These are phyloP conservation scores for Mobula hypostoma DNA, from an alignment of 2,113 vertebrate species.

Conservation along the genomic window DNA sequence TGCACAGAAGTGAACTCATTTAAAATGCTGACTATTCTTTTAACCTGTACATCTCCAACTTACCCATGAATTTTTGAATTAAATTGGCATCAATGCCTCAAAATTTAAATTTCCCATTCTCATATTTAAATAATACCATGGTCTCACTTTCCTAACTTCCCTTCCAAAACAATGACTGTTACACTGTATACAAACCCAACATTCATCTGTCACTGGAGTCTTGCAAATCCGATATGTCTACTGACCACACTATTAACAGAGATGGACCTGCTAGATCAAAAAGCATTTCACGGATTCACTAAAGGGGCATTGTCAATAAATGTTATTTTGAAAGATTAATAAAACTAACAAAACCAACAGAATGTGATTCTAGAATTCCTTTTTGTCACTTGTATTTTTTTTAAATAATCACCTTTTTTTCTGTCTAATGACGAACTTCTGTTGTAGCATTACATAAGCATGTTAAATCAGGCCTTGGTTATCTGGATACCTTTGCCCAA, in stretches of 20 bases:
- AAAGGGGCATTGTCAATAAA: neutral
- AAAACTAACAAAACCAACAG: neutral
- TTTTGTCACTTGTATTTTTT: neutral
- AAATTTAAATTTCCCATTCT: neutral
- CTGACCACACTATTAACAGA: neutral
- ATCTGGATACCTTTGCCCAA: neutral
- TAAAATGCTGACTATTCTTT: neutral
- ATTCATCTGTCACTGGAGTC: neutral
- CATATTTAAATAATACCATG: neutral
- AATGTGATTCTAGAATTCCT: neutral
- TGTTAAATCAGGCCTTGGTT: neutral
- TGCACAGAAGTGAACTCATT: neutral
- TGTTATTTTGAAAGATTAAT: neutral
- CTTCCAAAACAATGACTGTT: neutral
- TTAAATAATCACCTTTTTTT: neutral
- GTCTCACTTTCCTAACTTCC: neutral
- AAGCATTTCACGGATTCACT: neutral
- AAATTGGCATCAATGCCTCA: neutral
- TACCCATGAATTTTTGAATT: neutral
- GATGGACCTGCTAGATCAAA: neutral
- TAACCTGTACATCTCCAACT: neutral
- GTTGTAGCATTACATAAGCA: neutral
- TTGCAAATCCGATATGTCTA: neutral
- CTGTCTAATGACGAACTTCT: neutral
- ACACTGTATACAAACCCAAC: neutral